Conservation (phyloP, 2,113 vertebrate genomes). For the Chamaea fasciata region DNA sequence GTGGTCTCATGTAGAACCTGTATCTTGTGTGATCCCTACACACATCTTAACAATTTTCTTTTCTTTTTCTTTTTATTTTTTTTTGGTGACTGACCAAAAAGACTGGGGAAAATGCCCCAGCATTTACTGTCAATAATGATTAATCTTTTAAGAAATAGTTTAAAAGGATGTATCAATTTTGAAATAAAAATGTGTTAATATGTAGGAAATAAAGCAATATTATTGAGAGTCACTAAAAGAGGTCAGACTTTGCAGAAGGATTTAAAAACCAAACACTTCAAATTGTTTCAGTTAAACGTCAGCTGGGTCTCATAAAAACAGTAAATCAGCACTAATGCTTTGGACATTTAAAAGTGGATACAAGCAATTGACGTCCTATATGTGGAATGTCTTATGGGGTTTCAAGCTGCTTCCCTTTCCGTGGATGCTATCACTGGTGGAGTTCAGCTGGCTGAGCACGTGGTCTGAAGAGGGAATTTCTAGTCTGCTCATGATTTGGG, state of each 20-base stretch:
- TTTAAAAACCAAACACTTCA: background rate
- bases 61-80: too few relatives aligned
- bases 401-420: background rate
- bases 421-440: rapidly evolving
- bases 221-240: background rate
- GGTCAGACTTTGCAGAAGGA: background rate
- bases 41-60: background rate
- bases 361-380: rapidly evolving
- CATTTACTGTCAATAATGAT: background rate
- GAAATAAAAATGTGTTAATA: background rate
- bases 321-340: background rate
- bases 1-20: background rate
- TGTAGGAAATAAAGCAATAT: background rate
- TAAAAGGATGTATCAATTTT: background rate
- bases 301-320: background rate
- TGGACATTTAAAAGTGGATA: background rate
- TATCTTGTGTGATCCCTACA: background rate
- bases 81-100: background rate
- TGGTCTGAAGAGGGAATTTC: background rate
- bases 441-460: background rate
- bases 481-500: background rate
- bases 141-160: background rate
- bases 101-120: background rate
- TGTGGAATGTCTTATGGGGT: background rate
- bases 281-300: background rate